Conservation (phyloP, 1,140 invertebrate genomes). For the Colletes latitarsis region DNA sequence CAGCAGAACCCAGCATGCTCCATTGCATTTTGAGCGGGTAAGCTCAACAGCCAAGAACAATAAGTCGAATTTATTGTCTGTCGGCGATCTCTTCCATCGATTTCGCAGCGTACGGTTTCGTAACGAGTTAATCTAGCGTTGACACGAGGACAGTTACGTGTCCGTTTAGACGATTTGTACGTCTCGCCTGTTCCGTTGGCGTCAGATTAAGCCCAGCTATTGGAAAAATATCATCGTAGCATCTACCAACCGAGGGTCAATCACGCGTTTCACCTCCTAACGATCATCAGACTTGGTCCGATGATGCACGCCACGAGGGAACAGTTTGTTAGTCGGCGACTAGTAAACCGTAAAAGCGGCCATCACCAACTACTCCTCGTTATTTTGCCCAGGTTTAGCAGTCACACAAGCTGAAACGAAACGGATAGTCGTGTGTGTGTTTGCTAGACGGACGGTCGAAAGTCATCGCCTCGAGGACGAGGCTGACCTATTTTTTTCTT, state of each 20-base stretch:
- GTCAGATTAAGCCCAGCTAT: background rate
- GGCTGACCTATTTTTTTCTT: background rate
- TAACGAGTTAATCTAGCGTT: conserved; percentile 13
- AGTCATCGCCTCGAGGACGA: conserved; percentile 46
- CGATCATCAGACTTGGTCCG: background rate
- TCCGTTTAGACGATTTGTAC: background rate
- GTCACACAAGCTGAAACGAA: conserved; percentile 24
- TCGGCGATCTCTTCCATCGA: background rate
- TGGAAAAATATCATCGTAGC: background rate
- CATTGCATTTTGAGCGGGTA: background rate
- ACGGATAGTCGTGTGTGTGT: background rate
- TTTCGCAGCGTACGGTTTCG: background rate
- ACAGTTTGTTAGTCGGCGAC: conserved; percentile 9
- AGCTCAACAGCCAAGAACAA: background rate
- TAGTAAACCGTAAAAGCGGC: conserved; percentile 30
- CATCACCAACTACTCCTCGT: conserved; percentile 34
- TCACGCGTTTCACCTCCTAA: conserved; percentile 25
- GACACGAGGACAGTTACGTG: conserved; percentile 13
- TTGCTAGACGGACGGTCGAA: conserved; percentile 42
- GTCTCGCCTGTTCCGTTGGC: background rate
- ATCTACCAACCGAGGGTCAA: conserved; percentile 31
- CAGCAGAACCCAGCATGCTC: no score
- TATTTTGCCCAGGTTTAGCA: conserved; percentile 20
- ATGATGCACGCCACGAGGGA: background rate
- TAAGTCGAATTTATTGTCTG: background rate